Percentiles rank a stretch among this genome's conserved stretches.
Conservation (phyloP, 2,797 vertebrate genomes). For the Denticeps clupeoides region DNA sequence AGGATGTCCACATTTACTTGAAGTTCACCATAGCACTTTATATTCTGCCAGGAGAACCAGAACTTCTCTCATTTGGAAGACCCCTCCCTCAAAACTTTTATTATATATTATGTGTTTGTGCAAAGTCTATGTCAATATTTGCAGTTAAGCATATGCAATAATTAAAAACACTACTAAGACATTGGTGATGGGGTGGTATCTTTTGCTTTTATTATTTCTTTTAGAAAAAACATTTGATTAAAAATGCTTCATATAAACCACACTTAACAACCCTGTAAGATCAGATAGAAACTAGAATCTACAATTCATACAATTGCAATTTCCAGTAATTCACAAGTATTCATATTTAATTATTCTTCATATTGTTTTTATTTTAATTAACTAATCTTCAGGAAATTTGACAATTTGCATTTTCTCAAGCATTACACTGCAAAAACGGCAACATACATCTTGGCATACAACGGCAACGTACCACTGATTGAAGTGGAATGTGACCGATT, state of each 20-base stretch:
- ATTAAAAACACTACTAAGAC: constrained; percentile 10
- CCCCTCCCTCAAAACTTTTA: too few relatives aligned
- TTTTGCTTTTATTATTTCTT: not conserved
- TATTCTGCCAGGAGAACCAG: too few relatives aligned
- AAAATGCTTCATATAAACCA: constrained; percentile 2
- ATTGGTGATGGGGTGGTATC: too few relatives aligned
- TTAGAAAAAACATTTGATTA: not conserved
- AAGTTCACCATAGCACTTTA: too few relatives aligned
- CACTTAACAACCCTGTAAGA: not conserved
- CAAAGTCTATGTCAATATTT: constrained; percentile 8
- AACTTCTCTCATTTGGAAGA: too few relatives aligned
- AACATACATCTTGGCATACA: too few relatives aligned
- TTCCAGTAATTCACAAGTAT: not conserved
- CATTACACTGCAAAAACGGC: too few relatives aligned
- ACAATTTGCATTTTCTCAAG: not conserved
- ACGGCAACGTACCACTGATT: too few relatives aligned
- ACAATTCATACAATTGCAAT: not conserved
- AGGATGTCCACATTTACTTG: too few relatives aligned
- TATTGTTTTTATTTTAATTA: not conserved
- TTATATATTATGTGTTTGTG: too few relatives aligned
- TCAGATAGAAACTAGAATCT: not conserved
- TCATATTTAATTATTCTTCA: not conserved
- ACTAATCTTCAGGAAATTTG: not conserved
- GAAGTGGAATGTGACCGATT: too few relatives aligned
- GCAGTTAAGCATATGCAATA: not conserved